Evolutionary conservation across 2,113 vertebrate genomes (phyloP).

Genomic region (Passer montanus): DNA sequence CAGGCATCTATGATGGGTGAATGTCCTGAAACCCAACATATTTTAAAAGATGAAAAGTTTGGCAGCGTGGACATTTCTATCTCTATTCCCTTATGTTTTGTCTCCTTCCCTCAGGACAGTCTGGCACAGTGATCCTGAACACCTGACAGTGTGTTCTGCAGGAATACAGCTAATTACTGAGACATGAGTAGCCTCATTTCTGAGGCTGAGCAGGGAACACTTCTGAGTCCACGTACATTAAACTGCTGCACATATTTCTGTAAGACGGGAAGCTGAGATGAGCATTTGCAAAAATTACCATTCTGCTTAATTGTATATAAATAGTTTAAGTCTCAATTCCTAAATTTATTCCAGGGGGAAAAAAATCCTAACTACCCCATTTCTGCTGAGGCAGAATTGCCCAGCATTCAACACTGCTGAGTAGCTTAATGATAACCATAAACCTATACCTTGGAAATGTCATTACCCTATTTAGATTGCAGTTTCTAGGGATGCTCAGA

Average conservation of each 20-base stretch:
- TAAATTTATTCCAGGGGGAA: background rate
- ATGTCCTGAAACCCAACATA: background rate
- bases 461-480: background rate
- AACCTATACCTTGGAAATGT: background rate
- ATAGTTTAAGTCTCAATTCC: background rate
- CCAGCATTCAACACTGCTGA: background rate
- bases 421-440: background rate
- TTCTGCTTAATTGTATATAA: background rate
- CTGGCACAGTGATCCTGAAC: background rate
- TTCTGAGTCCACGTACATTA: background rate
- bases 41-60: background rate
- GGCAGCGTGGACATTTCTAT: background rate
- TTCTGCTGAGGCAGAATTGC: background rate
- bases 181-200: background rate
- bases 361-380: background rate
- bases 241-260: background rate
- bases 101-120: background rate
- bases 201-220: constrained; percentile 1
- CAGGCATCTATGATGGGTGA: background rate
- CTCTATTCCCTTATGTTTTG: background rate
- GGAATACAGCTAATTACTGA: background rate
- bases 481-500: background rate
- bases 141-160: background rate
- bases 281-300: background rate
- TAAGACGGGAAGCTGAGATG: background rate